Evolutionary conservation across 1,140 invertebrate genomes (phyloP).

Genomic region (Zaprionus lachaisei): DNA sequence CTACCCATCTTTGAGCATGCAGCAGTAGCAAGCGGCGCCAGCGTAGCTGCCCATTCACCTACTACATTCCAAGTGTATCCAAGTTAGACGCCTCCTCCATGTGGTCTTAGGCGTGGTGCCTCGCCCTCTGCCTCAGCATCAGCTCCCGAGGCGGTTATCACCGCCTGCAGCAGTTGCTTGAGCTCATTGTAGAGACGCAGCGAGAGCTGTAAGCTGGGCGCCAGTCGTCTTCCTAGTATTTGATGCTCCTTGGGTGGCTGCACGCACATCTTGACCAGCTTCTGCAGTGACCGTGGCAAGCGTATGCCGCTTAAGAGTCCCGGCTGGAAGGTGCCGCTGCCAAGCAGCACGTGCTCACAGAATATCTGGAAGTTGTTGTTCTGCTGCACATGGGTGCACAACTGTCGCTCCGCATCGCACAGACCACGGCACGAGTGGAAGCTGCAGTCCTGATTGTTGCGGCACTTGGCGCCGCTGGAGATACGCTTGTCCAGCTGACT

Average conservation of each 20-base stretch:
- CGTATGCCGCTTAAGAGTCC: slow-evolving; percentile 68
- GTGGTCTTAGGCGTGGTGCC: slow-evolving; percentile 22
- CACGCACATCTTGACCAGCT: slow-evolving; percentile 67
- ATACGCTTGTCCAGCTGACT: slow-evolving; percentile 75
- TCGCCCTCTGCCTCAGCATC: slow-evolving; percentile 37
- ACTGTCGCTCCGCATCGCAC: slow-evolving; percentile 56
- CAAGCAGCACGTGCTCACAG: slow-evolving; percentile 68
- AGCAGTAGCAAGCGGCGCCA: neutral
- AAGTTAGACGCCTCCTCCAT: slow-evolving; percentile 19
- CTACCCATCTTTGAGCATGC: slow-evolving; percentile 41
- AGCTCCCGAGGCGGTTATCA: slow-evolving; percentile 56
- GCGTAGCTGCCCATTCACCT: slow-evolving; percentile 25
- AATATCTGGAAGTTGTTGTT: slow-evolving; percentile 82
- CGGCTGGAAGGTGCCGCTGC: slow-evolving; percentile 66
- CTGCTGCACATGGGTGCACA: slow-evolving; percentile 72
- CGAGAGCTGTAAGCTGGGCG: slow-evolving; percentile 67
- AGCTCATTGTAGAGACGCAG: slow-evolving; percentile 74
- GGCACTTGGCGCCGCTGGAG: slow-evolving; percentile 64
- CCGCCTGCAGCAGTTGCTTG: slow-evolving; percentile 70
- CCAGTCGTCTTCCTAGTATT: slow-evolving; percentile 55
- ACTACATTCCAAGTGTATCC: neutral
- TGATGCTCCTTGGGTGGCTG: slow-evolving; percentile 72
- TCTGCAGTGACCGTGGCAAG: slow-evolving; percentile 55
- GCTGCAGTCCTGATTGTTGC: slow-evolving; percentile 63
- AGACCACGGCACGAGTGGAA: slow-evolving; percentile 71